phyloP scores from a whole-genome alignment of 2,888 invertebrate species.

The Eucriotettix oculatus region DNA sequence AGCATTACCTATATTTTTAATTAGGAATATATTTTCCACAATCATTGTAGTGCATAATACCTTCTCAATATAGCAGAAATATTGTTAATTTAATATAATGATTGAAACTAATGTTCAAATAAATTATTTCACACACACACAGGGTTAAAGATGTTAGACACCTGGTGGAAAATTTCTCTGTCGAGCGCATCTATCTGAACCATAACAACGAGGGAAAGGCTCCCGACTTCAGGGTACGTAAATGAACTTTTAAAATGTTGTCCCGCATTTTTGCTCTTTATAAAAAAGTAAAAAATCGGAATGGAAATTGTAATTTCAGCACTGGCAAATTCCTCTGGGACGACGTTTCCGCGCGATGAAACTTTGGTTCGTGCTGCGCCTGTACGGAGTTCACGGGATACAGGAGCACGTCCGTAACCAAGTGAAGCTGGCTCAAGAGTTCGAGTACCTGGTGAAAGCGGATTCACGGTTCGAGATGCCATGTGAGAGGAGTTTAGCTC shows the following conservation, averaged over 20 bases:
- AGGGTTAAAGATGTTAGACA: conserved; percentile 66
- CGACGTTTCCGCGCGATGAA: conserved; percentile 78
- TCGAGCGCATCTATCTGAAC: conserved; percentile 76
- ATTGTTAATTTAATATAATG: no score
- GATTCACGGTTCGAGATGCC: conserved; percentile 29
- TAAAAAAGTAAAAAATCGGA: no score
- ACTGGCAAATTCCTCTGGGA: conserved; percentile 78
- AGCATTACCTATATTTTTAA: no score
- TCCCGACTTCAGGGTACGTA: conserved; percentile 39
- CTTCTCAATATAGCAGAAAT: not conserved
- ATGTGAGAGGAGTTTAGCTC: not conserved
- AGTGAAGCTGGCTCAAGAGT: conserved; percentile 55
- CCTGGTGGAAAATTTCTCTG: conserved; percentile 72
- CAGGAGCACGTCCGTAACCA: conserved; percentile 61
- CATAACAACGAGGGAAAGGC: conserved; percentile 37
- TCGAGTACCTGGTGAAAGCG: conserved; percentile 48
- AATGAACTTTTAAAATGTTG: no score
- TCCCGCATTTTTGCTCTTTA: not conserved
- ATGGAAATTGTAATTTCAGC: conserved; percentile 32
- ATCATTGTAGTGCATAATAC: not conserved
- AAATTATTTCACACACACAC: conserved; percentile 1
- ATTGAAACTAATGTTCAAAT: no score
- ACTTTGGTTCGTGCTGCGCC: conserved; percentile 80
- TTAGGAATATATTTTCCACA: not conserved
- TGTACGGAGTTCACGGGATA: conserved; percentile 66